Percentiles rank a stretch among this genome's conserved stretches.
Conservation (phyloP, 2,113 vertebrate species). For the Ceyx melanurus region DNA sequence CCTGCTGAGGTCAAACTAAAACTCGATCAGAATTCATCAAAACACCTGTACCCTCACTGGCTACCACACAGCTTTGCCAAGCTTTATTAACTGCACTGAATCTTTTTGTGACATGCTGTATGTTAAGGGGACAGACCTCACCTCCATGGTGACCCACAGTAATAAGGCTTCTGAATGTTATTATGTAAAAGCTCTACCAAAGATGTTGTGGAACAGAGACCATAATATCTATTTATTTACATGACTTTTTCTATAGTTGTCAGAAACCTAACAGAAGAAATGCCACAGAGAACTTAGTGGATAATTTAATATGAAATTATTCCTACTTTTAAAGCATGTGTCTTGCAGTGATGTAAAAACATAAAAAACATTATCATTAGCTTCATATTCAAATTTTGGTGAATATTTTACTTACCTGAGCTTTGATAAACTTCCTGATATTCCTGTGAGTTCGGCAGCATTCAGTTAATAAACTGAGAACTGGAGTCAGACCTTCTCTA, state of each 20-base stretch:
- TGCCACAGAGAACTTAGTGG: not conserved
- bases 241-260: not conserved
- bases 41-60: not conserved
- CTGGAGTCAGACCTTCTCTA: constrained; percentile 94
- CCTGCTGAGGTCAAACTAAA: not conserved
- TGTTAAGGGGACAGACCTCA: not conserved
- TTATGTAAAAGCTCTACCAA: not conserved
- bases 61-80: not conserved
- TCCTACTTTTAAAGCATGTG: not conserved
- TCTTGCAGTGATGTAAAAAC: not conserved
- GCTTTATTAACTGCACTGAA: not conserved
- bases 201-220: not conserved
- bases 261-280: not conserved
- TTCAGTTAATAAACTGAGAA: constrained; percentile 93
- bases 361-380: not conserved
- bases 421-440: constrained; percentile 96
- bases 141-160: not conserved
- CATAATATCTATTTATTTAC: not conserved
- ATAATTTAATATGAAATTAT: not conserved
- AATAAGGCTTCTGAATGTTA: not conserved
- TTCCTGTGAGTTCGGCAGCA: constrained; percentile 91
- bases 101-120: not conserved
- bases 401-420: constrained; percentile 81
- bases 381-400: not conserved
- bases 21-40: not conserved